phyloP scores from a whole-genome alignment of 1,140 invertebrate genomes.

The Drosophila rufa region DNA sequence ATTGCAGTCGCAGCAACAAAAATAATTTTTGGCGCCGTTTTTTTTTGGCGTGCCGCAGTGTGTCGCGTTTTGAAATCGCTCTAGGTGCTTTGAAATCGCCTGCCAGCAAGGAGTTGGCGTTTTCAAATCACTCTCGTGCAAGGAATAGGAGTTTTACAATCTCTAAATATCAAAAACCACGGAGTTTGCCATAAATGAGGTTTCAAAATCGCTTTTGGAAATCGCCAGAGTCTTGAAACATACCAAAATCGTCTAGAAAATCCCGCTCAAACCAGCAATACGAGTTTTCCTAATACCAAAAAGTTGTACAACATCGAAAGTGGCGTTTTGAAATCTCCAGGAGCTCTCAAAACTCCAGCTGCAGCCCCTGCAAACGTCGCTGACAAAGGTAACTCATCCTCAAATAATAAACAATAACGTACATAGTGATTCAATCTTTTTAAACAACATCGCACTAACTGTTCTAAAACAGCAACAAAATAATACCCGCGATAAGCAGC shows the following conservation, averaged over 20 bases:
- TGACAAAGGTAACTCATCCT: slow-evolving; percentile 2
- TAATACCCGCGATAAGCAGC: slow-evolving; percentile 63
- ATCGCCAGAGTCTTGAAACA: background rate
- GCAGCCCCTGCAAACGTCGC: background rate
- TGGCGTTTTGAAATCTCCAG: background rate
- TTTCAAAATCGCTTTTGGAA: background rate
- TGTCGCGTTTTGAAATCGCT: slow-evolving; percentile 48
- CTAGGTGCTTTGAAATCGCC: slow-evolving; percentile 10
- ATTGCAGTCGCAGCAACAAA: slow-evolving; percentile 33
- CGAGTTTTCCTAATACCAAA: background rate
- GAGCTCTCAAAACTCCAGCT: background rate
- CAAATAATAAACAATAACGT: background rate
- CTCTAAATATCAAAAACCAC: background rate
- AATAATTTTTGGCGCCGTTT: slow-evolving; percentile 74
- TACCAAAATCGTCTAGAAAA: background rate
- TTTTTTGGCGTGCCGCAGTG: slow-evolving; percentile 41
- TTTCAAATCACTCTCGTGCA: background rate
- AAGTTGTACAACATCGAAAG: background rate
- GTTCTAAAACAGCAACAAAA: slow-evolving; percentile 37
- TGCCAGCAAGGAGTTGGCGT: slow-evolving; percentile 1
- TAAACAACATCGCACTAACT: slow-evolving; percentile 22
- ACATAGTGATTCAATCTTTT: slow-evolving; percentile 18
- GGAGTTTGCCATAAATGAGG: background rate
- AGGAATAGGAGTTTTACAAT: background rate
- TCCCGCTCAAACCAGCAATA: background rate